Conservation (phyloP, 92 coral and sea anemone species). For the Actinernus sp. region DNA sequence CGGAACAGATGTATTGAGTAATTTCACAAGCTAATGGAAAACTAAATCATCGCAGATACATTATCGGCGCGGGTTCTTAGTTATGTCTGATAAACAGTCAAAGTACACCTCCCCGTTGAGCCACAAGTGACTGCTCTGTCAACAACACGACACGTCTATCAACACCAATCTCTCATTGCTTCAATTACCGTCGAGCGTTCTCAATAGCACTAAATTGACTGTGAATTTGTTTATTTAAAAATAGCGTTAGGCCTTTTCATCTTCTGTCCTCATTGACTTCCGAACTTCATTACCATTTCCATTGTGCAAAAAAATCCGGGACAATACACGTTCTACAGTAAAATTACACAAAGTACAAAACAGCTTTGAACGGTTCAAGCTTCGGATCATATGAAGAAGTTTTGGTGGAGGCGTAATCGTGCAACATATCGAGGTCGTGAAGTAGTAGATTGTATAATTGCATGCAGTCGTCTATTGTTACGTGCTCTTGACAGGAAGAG, state of each 20-base stretch:
- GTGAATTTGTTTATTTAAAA: constrained; percentile 72
- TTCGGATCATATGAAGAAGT: no score
- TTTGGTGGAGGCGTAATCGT: no score
- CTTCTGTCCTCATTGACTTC: constrained; percentile 24
- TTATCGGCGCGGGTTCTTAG: constrained; percentile 13
- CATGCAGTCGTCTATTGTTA: background rate
- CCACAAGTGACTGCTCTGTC: no score
- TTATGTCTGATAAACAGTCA: no score
- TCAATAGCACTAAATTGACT: constrained; percentile 76
- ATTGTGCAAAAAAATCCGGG: background rate
- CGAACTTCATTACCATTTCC: constrained; percentile 32
- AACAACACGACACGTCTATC: constrained; percentile 31
- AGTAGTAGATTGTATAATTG: background rate
- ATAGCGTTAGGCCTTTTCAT: constrained; percentile 42
- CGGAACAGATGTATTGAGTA: constrained; percentile 5
- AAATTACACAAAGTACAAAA: no score
- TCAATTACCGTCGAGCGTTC: constrained; percentile 64
- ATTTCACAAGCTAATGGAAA: constrained; percentile 34
- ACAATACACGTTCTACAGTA: constrained; percentile 9
- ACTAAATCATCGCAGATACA: constrained; percentile 18
- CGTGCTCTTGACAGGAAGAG: background rate
- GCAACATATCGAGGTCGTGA: background rate
- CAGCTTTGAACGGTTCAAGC: no score
- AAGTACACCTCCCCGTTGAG: no score
- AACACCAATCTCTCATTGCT: constrained; percentile 25